Evolutionary conservation across 1,140 invertebrate species (phyloP).

Genomic region (Meteorus sp.): DNA sequence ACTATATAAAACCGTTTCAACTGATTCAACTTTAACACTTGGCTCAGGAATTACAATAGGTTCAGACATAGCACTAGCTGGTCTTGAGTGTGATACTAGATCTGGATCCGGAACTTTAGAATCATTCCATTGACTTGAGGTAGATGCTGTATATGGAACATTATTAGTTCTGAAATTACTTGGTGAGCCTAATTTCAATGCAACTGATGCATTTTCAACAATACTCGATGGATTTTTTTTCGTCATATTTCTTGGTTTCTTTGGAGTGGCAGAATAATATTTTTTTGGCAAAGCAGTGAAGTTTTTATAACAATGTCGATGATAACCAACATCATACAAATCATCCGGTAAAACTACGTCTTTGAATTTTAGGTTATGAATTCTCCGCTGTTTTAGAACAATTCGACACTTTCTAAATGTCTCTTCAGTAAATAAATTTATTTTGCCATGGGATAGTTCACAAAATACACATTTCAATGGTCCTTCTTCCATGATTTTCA

Average conservation of each 20-base stretch:
- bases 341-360: conserved; percentile 30
- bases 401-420: conserved; percentile 17
- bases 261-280: conserved; percentile 11
- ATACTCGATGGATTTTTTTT: neutral
- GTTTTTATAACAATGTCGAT: conserved; percentile 26
- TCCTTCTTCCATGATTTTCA: neutral
- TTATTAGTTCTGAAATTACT: too few relatives aligned
- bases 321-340: conserved; percentile 27
- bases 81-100: too few relatives aligned
- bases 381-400: conserved; percentile 1
- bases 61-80: neutral
- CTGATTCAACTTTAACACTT: neutral
- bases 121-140: too few relatives aligned
- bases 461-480: neutral
- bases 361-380: conserved; percentile 24
- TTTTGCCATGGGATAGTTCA: neutral
- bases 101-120: too few relatives aligned
- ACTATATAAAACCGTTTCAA: neutral
- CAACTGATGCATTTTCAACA: neutral
- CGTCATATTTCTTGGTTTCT: neutral
- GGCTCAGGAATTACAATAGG: neutral
- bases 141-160: too few relatives aligned
- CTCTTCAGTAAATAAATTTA: conserved; percentile 19
- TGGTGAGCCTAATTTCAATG: neutral
- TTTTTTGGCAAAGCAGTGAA: conserved; percentile 28